These are phyloP conservation scores for Grammomys surdaster DNA, from an alignment of 2,113 vertebrate species.

Conservation along the genomic window DNA sequence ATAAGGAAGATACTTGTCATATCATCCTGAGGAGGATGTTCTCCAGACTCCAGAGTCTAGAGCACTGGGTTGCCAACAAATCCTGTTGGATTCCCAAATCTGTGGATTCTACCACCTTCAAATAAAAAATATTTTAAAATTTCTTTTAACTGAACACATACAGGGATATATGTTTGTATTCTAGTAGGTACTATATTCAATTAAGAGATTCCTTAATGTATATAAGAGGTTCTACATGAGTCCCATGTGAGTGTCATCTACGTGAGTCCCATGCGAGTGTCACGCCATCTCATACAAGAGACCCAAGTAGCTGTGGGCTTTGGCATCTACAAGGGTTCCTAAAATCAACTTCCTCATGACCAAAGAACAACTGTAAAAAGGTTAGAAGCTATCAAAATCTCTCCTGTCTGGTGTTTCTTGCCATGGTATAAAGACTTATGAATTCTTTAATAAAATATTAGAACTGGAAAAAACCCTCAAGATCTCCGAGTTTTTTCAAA, in stretches of 20 bases:
- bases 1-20: background rate
- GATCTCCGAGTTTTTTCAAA: slow-evolving; percentile 34
- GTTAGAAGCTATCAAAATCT: background rate
- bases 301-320: background rate
- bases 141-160: too few species aligned
- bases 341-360: background rate
- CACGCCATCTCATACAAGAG: background rate
- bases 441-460: slow-evolving; percentile 38
- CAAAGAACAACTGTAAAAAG: background rate
- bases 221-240: background rate
- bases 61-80: background rate
- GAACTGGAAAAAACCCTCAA: background rate
- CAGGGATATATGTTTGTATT: background rate
- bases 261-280: background rate
- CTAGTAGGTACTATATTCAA: background rate
- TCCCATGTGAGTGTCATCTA: too few species aligned
- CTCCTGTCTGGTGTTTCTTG: background rate
- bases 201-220: background rate
- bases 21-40: slow-evolving; percentile 1
- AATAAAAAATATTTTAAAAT: background rate
- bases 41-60: background rate
- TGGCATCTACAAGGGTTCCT: background rate
- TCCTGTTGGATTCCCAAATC: too few species aligned
- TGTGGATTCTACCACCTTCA: background rate
- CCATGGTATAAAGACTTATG: slow-evolving; percentile 14